These are phyloP conservation scores for Colossoma macropomum DNA, from an alignment of 2,113 vertebrate genomes.

Conservation along the genomic window DNA sequence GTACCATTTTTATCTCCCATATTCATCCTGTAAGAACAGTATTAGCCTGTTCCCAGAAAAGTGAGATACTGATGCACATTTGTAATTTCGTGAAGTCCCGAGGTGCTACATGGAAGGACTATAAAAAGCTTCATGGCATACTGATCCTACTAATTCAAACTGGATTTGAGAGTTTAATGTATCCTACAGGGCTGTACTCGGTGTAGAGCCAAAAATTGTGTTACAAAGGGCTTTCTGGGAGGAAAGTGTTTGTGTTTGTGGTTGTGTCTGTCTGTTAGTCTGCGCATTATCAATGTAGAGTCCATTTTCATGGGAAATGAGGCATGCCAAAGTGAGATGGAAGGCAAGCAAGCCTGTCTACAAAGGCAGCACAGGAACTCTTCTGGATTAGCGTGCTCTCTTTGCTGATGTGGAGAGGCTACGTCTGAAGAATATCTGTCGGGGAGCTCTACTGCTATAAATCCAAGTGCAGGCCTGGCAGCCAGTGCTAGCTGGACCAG, in stretches of 20 bases:
- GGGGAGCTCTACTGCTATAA: conserved; percentile 47
- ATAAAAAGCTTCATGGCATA: conserved; percentile 8
- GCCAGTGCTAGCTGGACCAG: conserved; percentile 10
- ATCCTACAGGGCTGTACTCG: neutral
- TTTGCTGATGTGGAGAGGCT: conserved; percentile 57
- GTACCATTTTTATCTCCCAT: conserved; percentile 20
- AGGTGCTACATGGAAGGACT: conserved; percentile 12
- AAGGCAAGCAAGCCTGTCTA: conserved; percentile 29
- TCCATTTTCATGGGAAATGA: conserved; percentile 2
- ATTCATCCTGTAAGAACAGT: conserved; percentile 3
- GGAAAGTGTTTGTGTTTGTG: conserved; percentile 30
- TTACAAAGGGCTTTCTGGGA: neutral
- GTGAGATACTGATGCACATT: conserved; percentile 19
- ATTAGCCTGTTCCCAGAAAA: conserved; percentile 34
- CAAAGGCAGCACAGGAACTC: conserved; percentile 39
- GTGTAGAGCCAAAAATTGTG: neutral
- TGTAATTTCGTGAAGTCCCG: conserved; percentile 15
- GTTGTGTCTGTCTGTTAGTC: conserved; percentile 10
- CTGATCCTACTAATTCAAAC: conserved; percentile 1
- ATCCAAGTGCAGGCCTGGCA: conserved; percentile 53
- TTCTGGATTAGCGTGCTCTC: conserved; percentile 43
- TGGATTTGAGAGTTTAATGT: neutral
- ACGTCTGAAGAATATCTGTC: conserved; percentile 63
- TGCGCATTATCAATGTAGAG: conserved; percentile 8
- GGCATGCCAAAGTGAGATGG: conserved; percentile 1